These are phyloP conservation scores for Phymatocera aterrima DNA, from an alignment of 2,888 invertebrate genomes.

Conservation along the genomic window DNA sequence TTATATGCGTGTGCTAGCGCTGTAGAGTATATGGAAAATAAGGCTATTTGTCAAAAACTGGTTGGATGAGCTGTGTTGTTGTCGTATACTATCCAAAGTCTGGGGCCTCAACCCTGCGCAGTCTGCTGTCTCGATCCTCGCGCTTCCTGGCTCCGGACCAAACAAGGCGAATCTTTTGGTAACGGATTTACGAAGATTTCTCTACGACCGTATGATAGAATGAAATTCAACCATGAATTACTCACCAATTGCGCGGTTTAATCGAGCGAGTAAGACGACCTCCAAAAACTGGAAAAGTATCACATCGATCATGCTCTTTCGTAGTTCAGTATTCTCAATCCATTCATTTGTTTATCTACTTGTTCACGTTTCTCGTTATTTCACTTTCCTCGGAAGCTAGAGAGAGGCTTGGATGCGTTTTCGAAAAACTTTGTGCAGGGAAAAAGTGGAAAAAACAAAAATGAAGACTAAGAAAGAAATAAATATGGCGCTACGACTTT, in stretches of 20 bases:
- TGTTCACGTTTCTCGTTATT: neutral
- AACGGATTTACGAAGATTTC: conserved; percentile 33
- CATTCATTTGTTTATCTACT: neutral
- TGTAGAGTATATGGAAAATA: conserved; percentile 3
- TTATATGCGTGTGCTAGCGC: no score
- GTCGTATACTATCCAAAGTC: conserved; percentile 28
- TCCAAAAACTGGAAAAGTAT: no score
- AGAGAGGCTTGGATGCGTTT: no score
- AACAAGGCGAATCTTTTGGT: neutral
- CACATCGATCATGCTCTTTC: no score
- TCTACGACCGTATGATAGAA: neutral
- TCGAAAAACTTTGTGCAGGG: neutral
- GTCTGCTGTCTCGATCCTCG: conserved; percentile 26
- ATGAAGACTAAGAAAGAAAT: neutral
- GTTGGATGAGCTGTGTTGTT: neutral
- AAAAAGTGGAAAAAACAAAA: neutral
- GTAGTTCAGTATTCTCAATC: no score
- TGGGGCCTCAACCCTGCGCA: conserved; percentile 43
- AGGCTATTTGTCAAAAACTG: conserved; percentile 35
- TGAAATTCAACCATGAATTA: no score
- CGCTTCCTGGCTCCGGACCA: conserved; percentile 30
- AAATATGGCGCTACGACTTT: conserved; percentile 12
- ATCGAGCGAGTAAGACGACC: no score
- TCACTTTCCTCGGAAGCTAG: neutral
- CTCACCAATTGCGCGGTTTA: no score